Percentiles rank a stretch among this genome's conserved stretches.
Conservation (phyloP, 1,140 invertebrate genomes). For the Pseudoatta argentina region DNA sequence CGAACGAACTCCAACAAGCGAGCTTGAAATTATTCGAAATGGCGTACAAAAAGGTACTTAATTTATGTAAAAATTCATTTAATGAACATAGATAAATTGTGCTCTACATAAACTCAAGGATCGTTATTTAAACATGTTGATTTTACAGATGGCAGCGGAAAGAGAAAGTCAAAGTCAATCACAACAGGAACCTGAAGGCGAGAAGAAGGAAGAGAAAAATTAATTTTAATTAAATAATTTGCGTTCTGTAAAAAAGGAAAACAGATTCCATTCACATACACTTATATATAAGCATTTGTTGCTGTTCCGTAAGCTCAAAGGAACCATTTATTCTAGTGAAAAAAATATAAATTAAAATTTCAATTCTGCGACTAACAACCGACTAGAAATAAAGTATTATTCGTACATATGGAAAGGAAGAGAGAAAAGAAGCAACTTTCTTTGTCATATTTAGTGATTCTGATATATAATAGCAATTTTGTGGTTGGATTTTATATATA, state of each 20-base stretch:
- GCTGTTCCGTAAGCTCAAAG: constrained; percentile 24
- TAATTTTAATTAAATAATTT: constrained; percentile 80
- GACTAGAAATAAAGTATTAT: constrained; percentile 21
- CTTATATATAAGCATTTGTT: constrained; percentile 20
- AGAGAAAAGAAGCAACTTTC: neutral
- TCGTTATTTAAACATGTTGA: constrained; percentile 58
- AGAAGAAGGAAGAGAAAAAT: constrained; percentile 90
- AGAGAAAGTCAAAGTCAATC: constrained; percentile 87
- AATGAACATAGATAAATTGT: constrained; percentile 31
- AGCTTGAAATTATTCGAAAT: constrained; percentile 99
- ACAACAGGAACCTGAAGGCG: constrained; percentile 82
- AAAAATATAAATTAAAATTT: neutral
- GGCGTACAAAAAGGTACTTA: constrained; percentile 98
- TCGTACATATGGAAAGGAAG: too few relatives aligned
- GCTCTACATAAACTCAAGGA: neutral
- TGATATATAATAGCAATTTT: constrained; percentile 2
- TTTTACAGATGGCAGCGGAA: constrained; percentile 91
- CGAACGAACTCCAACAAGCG: constrained; percentile 96
- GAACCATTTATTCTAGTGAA: neutral
- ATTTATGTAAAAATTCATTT: constrained; percentile 41
- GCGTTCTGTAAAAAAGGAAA: constrained; percentile 18
- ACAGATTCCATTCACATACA: constrained; percentile 63
- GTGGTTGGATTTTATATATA: constrained; percentile 18
- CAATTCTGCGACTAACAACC: neutral
- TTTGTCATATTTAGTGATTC: neutral